Evolutionary conservation across 2,113 vertebrate species (phyloP), one percentile per base, ranked within the genome.

Genomic region (Dicaeum eximium): DNA sequence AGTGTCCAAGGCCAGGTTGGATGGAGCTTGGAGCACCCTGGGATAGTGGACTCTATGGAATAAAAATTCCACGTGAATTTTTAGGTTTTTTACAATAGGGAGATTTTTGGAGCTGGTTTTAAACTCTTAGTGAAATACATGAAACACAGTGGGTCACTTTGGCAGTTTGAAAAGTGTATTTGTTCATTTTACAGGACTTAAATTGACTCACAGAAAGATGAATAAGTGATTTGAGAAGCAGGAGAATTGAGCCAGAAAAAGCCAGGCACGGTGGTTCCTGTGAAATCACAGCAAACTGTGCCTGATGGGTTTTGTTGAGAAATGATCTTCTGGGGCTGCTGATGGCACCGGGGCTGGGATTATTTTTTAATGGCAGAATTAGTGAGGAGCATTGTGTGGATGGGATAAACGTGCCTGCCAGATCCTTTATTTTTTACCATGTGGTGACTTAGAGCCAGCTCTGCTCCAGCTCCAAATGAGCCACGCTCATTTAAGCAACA

Each of bases 371-470:
- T 92, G 85, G 80, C 88, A 81, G 92, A 91, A 93, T 94, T 54
- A 92, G 50, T 5, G 31, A 95, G 93, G 93, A 93, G 81, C 61
- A 2, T 28, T 77, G 72, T 95, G 87, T 95, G 97, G 88, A 62
- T 77, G 93, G 95, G 64, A 42, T 40, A 28, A 45, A 72, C 31
- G 20, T 28, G 94, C 92, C 90, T 97, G 86, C 93, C 96, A 97
- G 97, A 95, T 75, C 95, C 93, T 77, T 84, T 44, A 80, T 92
- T 93, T 89, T 94, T 96, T 94, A 96, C 64, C 95, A 96, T 96
- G 96, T 97, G 97, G 93, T 96, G 95, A 89, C 93, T 93, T 88
- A 17, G 4, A 90, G 94, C 51, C 86, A 90, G 95, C 96, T 93
- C 83, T 40, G 88, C 80, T 75, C 93, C 95, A 91, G 96, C 97